These are phyloP conservation scores for Xenopus laevis DNA, from an alignment of 2,113 vertebrate species.

Conservation along the genomic window DNA sequence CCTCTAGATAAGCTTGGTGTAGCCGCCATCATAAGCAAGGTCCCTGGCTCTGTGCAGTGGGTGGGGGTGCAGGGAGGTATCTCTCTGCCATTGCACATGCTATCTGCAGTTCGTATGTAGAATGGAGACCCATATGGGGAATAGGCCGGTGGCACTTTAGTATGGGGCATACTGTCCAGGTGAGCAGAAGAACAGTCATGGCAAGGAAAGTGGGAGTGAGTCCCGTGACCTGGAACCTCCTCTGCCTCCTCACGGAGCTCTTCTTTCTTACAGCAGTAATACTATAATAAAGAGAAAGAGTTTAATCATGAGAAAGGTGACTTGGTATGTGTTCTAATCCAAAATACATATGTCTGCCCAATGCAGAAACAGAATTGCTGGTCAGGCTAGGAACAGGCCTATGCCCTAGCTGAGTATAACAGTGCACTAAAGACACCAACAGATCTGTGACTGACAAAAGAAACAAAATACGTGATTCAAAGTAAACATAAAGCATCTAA, in stretches of 20 bases:
- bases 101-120: conserved; percentile 81
- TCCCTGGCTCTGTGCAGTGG: conserved; percentile 79
- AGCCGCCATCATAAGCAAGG: conserved; percentile 68
- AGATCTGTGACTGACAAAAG: too few species aligned
- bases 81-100: conserved; percentile 85
- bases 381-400: too few species aligned
- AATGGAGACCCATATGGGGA: conserved; percentile 83
- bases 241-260: conserved; percentile 68
- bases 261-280: conserved; percentile 98
- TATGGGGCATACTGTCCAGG: conserved; percentile 48
- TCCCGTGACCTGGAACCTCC: conserved; percentile 63
- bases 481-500: too few species aligned
- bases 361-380: too few species aligned
- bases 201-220: conserved; percentile 66
- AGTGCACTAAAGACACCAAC: too few species aligned
- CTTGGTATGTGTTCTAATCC: too few species aligned
- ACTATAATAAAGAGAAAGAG: conserved; percentile 60
- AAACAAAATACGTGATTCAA: too few species aligned
- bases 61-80: conserved; percentile 75
- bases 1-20: conserved; percentile 40
- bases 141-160: conserved; percentile 76
- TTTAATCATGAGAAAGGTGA: too few species aligned
- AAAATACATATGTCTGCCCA: too few species aligned
- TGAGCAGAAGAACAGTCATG: conserved; percentile 53
- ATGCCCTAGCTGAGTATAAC: too few species aligned